Evolutionary conservation across 2,113 vertebrate genomes (phyloP).

Genomic region (Eleginops maclovinus): DNA sequence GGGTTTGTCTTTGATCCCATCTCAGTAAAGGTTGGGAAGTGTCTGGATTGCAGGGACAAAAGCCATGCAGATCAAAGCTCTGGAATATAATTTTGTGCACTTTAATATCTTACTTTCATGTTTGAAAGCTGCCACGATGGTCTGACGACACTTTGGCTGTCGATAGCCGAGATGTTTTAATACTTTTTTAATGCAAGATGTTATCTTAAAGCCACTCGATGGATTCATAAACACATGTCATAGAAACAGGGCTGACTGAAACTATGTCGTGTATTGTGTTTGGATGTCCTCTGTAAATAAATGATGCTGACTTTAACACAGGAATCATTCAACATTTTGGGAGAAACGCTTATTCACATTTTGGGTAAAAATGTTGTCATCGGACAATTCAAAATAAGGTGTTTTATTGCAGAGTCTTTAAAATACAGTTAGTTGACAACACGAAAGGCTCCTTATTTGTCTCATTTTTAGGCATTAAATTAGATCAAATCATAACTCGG

Average conservation of each 20-base stretch:
- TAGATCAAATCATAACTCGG: neutral
- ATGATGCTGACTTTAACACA: neutral
- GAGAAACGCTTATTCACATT: neutral
- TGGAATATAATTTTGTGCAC: slow-evolving; percentile 39
- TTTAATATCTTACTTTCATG: slow-evolving; percentile 49
- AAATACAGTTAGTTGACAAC: no score
- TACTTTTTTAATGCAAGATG: neutral
- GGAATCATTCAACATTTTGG: slow-evolving; percentile 2
- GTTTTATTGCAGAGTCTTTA: neutral
- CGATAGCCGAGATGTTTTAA: neutral
- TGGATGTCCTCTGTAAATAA: neutral
- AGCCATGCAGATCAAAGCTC: slow-evolving; percentile 55
- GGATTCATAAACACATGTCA: slow-evolving; percentile 2
- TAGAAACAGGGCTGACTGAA: neutral
- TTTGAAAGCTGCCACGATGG: slow-evolving; percentile 15
- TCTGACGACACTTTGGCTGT: neutral
- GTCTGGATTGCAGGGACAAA: neutral
- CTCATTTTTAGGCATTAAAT: neutral
- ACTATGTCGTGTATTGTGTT: neutral
- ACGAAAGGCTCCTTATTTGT: neutral
- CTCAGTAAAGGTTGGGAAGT: neutral
- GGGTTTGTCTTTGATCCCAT: slow-evolving; percentile 35
- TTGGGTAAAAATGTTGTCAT: neutral
- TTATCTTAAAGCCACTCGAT: no score
- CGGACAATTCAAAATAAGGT: neutral